Evolutionary conservation across 2,113 vertebrate genomes (phyloP).

Genomic region (Diphyllodes magnificus): DNA sequence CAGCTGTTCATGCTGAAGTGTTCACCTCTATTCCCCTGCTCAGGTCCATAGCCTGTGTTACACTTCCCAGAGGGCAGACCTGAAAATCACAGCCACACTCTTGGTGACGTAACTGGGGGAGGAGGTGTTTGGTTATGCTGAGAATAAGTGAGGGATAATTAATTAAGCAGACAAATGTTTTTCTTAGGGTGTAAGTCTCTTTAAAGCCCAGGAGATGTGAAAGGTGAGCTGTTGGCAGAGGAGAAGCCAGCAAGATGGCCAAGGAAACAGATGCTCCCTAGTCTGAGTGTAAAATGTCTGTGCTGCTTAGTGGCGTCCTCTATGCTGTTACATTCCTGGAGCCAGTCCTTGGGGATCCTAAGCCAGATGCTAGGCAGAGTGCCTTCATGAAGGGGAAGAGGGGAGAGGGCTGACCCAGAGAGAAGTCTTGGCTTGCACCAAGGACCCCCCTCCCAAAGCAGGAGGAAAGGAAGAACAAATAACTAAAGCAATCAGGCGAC

Average conservation of each 20-base stretch:
- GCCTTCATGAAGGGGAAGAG: neutral
- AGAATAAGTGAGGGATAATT: neutral
- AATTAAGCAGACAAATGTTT: neutral
- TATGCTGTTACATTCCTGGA: neutral
- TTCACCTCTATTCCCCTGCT: neutral
- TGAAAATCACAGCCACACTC: neutral
- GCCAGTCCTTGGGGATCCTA: neutral
- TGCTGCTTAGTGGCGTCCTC: neutral
- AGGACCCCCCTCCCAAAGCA: neutral
- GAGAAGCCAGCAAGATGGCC: neutral
- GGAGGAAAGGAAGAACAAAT: neutral
- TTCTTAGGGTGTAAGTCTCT: neutral
- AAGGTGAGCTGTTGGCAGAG: neutral
- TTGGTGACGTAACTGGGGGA: neutral
- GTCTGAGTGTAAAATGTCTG: neutral
- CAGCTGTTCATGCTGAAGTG: neutral
- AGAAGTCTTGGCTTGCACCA: neutral
- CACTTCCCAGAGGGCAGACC: neutral
- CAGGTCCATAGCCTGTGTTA: accelerated
- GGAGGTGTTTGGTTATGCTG: neutral
- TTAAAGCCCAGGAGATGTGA: neutral
- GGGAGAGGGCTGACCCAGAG: neutral
- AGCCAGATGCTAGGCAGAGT: neutral
- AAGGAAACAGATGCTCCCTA: neutral
- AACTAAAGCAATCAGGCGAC: neutral